A percentile compares a stretch with the other conserved stretches of the same genome.
These are phyloP conservation scores for Datnioides undecimradiatus DNA, from an alignment of 2,113 vertebrate genomes.

Conservation along the genomic window DNA sequence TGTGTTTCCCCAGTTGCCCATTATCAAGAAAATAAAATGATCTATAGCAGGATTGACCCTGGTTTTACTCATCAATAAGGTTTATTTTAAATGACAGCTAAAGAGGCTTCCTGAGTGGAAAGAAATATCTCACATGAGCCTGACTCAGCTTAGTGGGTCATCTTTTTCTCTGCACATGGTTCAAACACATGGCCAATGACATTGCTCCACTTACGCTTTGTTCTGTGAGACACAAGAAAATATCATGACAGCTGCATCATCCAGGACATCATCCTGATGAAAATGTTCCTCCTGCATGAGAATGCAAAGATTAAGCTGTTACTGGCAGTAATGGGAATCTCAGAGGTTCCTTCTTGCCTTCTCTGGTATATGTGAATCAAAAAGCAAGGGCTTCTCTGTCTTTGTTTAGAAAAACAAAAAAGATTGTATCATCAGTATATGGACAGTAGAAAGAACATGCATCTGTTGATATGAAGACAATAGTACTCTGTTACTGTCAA, in stretches of 20 bases:
- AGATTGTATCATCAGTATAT: background rate
- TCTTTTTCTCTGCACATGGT: conserved; percentile 1
- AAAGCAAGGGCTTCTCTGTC: background rate
- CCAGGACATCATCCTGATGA: background rate
- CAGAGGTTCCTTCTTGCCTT: conserved; percentile 12
- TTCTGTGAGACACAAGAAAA: background rate
- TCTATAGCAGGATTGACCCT: background rate
- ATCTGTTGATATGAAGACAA: background rate
- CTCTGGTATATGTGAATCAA: conserved; percentile 3
- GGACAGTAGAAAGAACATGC: background rate
- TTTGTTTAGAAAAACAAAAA: background rate
- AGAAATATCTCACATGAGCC: conserved; percentile 18
- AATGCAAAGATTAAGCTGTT: conserved; percentile 47
- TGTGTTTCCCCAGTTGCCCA: background rate
- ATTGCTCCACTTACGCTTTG: background rate
- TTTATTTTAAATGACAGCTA: background rate
- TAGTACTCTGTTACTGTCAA: no score
- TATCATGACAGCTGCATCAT: conserved; percentile 7
- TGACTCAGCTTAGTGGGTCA: background rate
- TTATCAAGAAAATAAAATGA: background rate
- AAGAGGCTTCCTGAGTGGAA: background rate
- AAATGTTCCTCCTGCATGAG: conserved; percentile 20
- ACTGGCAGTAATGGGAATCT: conserved; percentile 26
- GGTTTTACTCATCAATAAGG: background rate
- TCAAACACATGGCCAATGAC: background rate